Base-by-base conservation (phyloP, 2,888 invertebrate genomes). In the Macrosiphum euphorbiae region DNA sequence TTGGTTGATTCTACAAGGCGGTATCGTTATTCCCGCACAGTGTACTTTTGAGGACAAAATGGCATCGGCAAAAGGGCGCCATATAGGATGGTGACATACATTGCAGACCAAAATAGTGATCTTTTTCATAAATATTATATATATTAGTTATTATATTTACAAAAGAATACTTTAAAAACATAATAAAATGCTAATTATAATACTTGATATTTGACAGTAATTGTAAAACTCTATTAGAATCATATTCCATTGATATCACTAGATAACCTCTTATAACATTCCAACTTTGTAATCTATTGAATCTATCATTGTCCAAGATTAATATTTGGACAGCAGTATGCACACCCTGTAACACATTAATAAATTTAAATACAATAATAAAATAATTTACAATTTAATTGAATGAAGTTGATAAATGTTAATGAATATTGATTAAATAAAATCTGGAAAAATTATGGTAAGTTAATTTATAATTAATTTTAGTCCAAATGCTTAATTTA, bases 181-280 rank as follows among this genome's bases (percentile, higher is more conserved):
- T 26, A 44, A 28, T 85, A 44, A 85, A 44, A 85, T 44, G 4
- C 26, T 85, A 44, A 26, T 52, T 16, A 44, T 89, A 47, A n/a
- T 41, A 94, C 90, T 94, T 52, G 28, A 93, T 89, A 26, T 84
- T 89, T 44, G 84, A n/a, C 35, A 93, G 10, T 78, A 35, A n/a
- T 28, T 88, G 84, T 35, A 44, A 24, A 55, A 84, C 44, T 50
- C 20, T 35, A 84, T 7, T 26, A 35, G 55, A 26, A 89, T 94
- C 67, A 90, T n/a, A 94, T 8, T 94, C 84, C 61, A 90, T 28
- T 89, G 93, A 86, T 61, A 90, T 61, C 0, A 44, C n/a, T 50
- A 94, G 86, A 90, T 67, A 90, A 41, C 93, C 93, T 86, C 41
- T 94, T 41, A 94, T 90, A n/a, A 94, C 20, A 94, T 94, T 84